Evolutionary conservation across 2,888 invertebrate species (phyloP).

Genomic region (Lasioglossum malachurum): DNA sequence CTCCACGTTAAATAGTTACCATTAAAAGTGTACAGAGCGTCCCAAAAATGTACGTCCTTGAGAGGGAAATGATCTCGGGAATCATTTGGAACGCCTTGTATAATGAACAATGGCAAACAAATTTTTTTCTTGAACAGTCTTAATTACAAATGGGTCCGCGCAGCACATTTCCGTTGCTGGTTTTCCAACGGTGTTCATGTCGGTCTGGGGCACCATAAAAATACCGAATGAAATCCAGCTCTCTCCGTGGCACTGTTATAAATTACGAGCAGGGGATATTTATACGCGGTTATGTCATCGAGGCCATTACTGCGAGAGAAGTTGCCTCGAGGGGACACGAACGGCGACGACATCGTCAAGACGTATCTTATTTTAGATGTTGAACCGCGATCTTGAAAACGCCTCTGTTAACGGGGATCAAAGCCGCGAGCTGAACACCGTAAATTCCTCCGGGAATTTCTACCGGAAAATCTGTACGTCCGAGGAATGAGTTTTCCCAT

Average conservation of each 20-base stretch:
- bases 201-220: background rate
- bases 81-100: too few species aligned
- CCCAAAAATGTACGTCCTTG: too few species aligned
- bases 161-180: background rate
- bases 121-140: background rate
- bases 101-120: too few species aligned
- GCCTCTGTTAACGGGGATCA: constrained; percentile 33
- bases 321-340: constrained; percentile 15
- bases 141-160: background rate
- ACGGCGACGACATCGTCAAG: constrained; percentile 12
- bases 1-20: background rate
- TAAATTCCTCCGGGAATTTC: constrained; percentile 9
- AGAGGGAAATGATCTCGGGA: too few species aligned
- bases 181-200: background rate
- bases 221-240: background rate
- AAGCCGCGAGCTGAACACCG: constrained; percentile 19
- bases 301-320: constrained; percentile 14
- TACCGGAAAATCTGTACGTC: background rate
- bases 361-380: constrained; percentile 42
- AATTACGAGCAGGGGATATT: constrained; percentile 37
- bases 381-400: constrained; percentile 35
- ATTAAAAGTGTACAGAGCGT: background rate
- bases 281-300: constrained; percentile 19
- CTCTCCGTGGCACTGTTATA: constrained; percentile 23
- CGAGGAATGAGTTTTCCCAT: background rate